Conservation (phyloP, 2,888 invertebrate genomes). For the Beris chalybata region DNA sequence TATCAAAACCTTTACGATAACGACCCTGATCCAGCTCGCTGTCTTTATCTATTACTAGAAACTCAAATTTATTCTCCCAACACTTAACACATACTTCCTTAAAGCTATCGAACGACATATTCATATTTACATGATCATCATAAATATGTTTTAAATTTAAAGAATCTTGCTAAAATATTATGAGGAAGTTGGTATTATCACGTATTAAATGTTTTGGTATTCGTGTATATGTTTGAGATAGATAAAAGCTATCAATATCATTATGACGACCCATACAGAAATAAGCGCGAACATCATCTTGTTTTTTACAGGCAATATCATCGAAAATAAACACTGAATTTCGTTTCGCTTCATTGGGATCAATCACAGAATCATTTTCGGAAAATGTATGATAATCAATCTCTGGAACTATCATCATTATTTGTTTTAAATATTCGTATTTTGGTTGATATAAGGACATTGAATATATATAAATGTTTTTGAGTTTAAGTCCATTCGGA, state of each 20-base stretch:
- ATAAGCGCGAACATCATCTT: conserved; percentile 45
- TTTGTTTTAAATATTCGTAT: conserved; percentile 32
- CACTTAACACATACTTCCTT: conserved; percentile 44
- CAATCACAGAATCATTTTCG: conserved; percentile 33
- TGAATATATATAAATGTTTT: conserved; percentile 51
- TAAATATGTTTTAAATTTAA: conserved; percentile 47
- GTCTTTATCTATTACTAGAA: conserved; percentile 46
- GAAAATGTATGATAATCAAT: conserved; percentile 32
- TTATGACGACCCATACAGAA: conserved; percentile 49
- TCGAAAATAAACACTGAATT: conserved; percentile 49
- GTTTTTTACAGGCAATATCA: conserved; percentile 49
- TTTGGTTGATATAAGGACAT: conserved; percentile 12
- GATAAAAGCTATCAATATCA: conserved; percentile 48
- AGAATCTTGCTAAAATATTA: conserved; percentile 50
- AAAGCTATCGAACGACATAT: conserved; percentile 43
- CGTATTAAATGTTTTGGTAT: conserved; percentile 50
- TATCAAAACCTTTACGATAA: conserved; percentile 46
- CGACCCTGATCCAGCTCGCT: conserved; percentile 34
- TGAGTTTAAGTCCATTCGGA: conserved; percentile 47
- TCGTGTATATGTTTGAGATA: conserved; percentile 48
- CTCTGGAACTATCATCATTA: conserved; percentile 39
- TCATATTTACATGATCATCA: conserved; percentile 21
- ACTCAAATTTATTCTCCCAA: conserved; percentile 46
- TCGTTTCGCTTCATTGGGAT: conserved; percentile 38
- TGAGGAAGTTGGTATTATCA: conserved; percentile 49